Base-by-base conservation (phyloP, 2,888 invertebrate genomes). In the Hypomecis punctinalis region DNA sequence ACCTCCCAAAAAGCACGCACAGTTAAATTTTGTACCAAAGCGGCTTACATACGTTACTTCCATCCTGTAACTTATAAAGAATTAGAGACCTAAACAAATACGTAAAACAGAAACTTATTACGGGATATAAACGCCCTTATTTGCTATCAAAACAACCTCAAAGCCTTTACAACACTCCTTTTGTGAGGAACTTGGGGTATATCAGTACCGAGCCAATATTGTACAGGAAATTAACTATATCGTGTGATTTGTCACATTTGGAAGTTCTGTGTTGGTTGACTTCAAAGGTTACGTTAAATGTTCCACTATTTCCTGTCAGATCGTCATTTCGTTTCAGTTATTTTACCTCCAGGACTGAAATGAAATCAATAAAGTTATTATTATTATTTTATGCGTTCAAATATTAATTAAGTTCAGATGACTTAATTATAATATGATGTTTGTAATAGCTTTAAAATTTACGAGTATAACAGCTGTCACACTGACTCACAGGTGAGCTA, bases 21-120 rank as follows among this genome's bases (percentile, higher is more conserved):
- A 45, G 0, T 46, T 46, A 13, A 47, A 48, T 56, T 23, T 39
- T 35, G n/a, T 47, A 53, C 43, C 43, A 49, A 61, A 56, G 5
- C 55, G 45, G 56, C 51, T 62, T 62, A 51, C 39, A 51, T 37
- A 40, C 55, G 39, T 48, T 47, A 54, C 54, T 54, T 45, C 48
- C 39, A 56, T 39, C 40, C 47, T 23, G 43, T 52, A 42, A 33
- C 51, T 59, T 49, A 59, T 42, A 47, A 56, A 51, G 64, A 66
- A 59, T 67, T 60, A 66, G 52, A 58, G 61, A 36, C 71, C 71
- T 71, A 69, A 71, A 64, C 69, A 71, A 71, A 71, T 67, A 69
- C 66, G 67, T 66, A 63, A 68, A 68, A 61, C 59, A 39, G 66
- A 56, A 68, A 69, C 69, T 68, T 68, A 68, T 71, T 69, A 69